These are phyloP conservation scores for Bombus pascuorum DNA, from an alignment of 1,140 invertebrate species.

Conservation along the genomic window DNA sequence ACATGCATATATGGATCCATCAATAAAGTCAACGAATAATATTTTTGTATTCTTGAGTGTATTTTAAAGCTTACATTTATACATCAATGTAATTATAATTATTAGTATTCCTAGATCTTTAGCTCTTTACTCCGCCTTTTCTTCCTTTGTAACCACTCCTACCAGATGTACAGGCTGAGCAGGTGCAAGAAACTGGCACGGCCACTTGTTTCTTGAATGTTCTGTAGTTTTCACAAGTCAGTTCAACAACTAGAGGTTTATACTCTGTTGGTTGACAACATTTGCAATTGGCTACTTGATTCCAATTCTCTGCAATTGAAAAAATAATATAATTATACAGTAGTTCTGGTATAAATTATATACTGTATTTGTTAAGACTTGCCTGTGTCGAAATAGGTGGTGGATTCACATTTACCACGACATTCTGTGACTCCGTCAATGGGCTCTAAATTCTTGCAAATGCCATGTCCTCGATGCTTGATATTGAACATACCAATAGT, in stretches of 20 bases:
- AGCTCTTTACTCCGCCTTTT: constrained; percentile 25
- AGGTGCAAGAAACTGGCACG: constrained; percentile 83
- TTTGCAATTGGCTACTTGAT: constrained; percentile 83
- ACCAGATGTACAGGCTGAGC: constrained; percentile 59
- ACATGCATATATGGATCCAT: constrained; percentile 6
- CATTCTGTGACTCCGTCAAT: constrained; percentile 86
- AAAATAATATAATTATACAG: constrained; percentile 28
- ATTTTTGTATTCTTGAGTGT: constrained; percentile 28
- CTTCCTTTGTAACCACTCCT: neutral
- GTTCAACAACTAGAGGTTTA: constrained; percentile 76
- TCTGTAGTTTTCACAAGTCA: constrained; percentile 84
- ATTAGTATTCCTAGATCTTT: neutral
- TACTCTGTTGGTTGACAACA: constrained; percentile 84
- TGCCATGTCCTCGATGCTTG: constrained; percentile 80
- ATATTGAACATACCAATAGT: constrained; percentile 84
- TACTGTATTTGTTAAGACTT: constrained; percentile 45
- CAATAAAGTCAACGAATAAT: constrained; percentile 46
- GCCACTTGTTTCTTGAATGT: constrained; percentile 80
- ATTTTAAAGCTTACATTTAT: neutral
- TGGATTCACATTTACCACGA: constrained; percentile 86
- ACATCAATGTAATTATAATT: neutral
- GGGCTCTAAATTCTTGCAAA: constrained; percentile 84
- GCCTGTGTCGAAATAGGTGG: constrained; percentile 86
- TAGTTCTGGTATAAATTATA: neutral
- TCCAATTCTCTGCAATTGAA: constrained; percentile 80